Evolutionary conservation across 2,113 vertebrate species (phyloP).

Genomic region (Tringa solitaria): DNA sequence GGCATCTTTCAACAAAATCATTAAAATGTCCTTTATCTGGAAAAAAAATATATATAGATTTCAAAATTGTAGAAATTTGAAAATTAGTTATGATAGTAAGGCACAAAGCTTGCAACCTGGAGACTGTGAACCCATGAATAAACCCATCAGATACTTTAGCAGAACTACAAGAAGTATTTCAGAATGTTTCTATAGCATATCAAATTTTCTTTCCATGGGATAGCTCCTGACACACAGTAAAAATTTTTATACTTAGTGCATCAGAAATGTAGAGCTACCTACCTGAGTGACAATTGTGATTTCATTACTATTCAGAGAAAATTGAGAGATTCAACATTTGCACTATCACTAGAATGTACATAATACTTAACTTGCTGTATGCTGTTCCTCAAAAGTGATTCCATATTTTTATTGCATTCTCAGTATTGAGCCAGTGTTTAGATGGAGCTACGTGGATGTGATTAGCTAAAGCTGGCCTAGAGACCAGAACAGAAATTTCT

Average conservation of each 20-base stretch:
- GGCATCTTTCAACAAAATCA: neutral
- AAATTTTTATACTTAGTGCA: neutral
- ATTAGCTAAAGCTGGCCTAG: neutral
- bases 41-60: neutral
- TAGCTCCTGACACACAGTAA: neutral
- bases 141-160: neutral
- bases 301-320: neutral
- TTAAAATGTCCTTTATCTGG: neutral
- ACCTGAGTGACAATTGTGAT: neutral
- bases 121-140: neutral
- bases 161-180: neutral
- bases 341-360: rapidly evolving
- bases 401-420: neutral
- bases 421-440: neutral
- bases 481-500: neutral
- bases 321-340: neutral
- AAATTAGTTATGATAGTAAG: neutral
- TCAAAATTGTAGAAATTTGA: neutral
- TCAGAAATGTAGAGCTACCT: neutral
- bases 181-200: neutral
- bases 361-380: neutral
- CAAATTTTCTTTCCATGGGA: neutral
- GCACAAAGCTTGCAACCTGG: neutral
- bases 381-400: neutral
- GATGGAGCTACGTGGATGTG: neutral